A percentile compares a stretch with the other conserved stretches of the same genome.
Conservation (phyloP, 2,888 invertebrate species). For the Arge pagana region DNA sequence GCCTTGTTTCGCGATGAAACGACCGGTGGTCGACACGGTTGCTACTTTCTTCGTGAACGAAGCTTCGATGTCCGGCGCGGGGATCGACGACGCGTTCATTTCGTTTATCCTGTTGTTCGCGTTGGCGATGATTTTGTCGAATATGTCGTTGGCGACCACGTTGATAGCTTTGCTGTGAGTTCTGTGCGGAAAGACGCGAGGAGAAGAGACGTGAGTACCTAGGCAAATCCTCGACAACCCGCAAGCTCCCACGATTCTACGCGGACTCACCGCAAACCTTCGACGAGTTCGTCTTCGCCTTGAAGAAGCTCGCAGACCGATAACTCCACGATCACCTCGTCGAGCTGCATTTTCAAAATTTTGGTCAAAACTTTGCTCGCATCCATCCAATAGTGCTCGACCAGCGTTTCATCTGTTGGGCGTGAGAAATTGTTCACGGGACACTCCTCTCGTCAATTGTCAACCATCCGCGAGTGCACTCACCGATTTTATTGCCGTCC, state of each 20-base stretch:
- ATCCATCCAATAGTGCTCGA: slow-evolving; percentile 46
- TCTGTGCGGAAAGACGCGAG: too few species aligned
- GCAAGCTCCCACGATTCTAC: too few species aligned
- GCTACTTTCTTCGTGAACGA: slow-evolving; percentile 20
- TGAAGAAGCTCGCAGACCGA: slow-evolving; percentile 51
- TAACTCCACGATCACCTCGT: slow-evolving; percentile 51
- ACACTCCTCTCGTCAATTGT: neutral
- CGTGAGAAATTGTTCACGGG: neutral
- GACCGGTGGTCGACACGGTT: slow-evolving; percentile 14
- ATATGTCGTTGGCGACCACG: slow-evolving; percentile 20
- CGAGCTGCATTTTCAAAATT: slow-evolving; percentile 46
- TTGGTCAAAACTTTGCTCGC: slow-evolving; percentile 43
- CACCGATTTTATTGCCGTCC: slow-evolving; percentile 42
- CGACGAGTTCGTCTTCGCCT: slow-evolving; percentile 39
- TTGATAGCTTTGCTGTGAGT: slow-evolving; percentile 22
- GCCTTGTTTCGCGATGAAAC: slow-evolving; percentile 17
- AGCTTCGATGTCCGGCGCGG: slow-evolving; percentile 16
- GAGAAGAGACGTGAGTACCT: too few species aligned
- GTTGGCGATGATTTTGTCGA: slow-evolving; percentile 22
- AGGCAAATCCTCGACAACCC: neutral
- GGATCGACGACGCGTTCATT: slow-evolving; percentile 3
- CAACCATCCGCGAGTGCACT: slow-evolving; percentile 25
- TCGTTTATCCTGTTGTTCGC: slow-evolving; percentile 22
- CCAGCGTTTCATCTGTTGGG: slow-evolving; percentile 40
- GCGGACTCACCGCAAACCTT: slow-evolving; percentile 44